phyloP scores from a whole-genome alignment of 2,113 vertebrate genomes.

The Grus americana region DNA sequence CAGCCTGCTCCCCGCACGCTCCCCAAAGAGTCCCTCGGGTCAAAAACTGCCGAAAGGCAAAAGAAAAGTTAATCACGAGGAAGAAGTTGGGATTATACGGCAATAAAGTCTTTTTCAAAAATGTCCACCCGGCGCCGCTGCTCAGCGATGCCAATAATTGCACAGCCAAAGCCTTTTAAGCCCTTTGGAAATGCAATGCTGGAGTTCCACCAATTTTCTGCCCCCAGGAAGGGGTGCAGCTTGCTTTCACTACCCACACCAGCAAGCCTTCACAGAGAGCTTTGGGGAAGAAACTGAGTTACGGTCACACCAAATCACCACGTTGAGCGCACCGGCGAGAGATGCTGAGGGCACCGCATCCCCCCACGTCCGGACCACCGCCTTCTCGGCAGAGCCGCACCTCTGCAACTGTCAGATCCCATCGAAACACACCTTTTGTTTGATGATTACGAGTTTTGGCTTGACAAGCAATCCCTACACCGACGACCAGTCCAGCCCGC shows the following conservation, averaged over 20 bases:
- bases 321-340: fast-evolving
- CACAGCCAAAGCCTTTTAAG: not conserved
- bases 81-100: not conserved
- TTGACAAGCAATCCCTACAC: not conserved
- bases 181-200: not conserved
- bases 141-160: not conserved
- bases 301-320: not conserved
- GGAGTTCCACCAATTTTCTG: not conserved
- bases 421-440: not conserved
- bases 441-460: not conserved
- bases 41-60: not conserved
- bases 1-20: not conserved
- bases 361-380: fast-evolving
- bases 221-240: fast-evolving
- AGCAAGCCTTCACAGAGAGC: not conserved
- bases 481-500: fast-evolving
- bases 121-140: fast-evolving
- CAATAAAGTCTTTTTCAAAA: not conserved
- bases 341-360: not conserved
- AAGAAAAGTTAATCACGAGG: fast-evolving
- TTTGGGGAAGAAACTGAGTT: not conserved
- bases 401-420: not conserved
- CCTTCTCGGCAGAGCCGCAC: fast-evolving
- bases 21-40: not conserved
- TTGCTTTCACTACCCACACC: not conserved